Evolutionary conservation across 2,113 vertebrate genomes (phyloP).

Genomic region (Semicossyphus pulcher): DNA sequence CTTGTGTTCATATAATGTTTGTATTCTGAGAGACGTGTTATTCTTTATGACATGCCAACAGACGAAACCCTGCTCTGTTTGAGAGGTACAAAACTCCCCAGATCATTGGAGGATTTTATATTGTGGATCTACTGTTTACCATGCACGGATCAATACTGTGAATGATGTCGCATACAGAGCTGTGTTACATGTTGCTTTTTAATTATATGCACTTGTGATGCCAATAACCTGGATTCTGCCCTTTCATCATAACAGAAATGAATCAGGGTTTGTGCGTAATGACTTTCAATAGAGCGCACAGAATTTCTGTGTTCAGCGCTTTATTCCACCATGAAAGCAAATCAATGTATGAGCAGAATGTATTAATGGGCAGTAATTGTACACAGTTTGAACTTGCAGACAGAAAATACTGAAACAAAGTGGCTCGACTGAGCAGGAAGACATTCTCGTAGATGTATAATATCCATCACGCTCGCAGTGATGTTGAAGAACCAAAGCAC

Average conservation of each 20-base stretch:
- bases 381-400: neutral
- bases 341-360: conserved; percentile 38
- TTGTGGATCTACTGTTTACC: neutral
- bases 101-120: neutral
- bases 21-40: neutral
- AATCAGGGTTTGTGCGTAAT: conserved; percentile 27
- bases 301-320: conserved; percentile 43
- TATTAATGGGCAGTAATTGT: conserved; percentile 28
- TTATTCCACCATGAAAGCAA: conserved; percentile 43
- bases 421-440: neutral
- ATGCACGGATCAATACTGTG: conserved; percentile 13
- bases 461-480: conserved; percentile 12
- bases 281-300: conserved; percentile 32
- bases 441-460: neutral
- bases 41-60: neutral
- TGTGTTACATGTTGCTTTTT: conserved; percentile 37
- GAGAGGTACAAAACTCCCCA: neutral
- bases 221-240: conserved; percentile 22
- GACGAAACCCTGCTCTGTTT: neutral
- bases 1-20: neutral
- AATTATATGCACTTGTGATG: conserved; percentile 25
- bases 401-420: conserved; percentile 33
- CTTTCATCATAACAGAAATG: conserved; percentile 40
- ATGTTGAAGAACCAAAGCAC: conserved; percentile 13
- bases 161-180: conserved; percentile 1